Evolutionary conservation across 2,888 invertebrate genomes (phyloP).

Genomic region (Hartigia nigra): DNA sequence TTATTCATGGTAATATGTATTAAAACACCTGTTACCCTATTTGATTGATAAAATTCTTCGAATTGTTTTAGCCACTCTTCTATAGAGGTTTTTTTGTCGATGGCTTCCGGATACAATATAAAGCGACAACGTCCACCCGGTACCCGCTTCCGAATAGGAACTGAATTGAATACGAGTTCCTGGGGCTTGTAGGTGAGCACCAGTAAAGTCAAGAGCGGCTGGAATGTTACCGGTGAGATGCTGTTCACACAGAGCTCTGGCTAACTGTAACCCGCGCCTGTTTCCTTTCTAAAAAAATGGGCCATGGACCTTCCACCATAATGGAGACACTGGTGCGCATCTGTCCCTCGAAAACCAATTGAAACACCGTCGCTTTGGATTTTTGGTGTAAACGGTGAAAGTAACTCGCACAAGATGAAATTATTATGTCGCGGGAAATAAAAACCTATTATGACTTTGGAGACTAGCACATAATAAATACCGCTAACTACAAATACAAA

Average conservation of each 20-base stretch:
- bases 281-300: slow-evolving; percentile 58
- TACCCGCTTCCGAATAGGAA: neutral
- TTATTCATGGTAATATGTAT: neutral
- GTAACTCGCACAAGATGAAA: neutral
- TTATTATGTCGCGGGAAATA: neutral
- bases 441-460: neutral
- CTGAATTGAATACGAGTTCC: neutral
- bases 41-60: neutral
- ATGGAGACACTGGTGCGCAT: slow-evolving; percentile 17
- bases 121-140: neutral
- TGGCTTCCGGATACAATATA: neutral
- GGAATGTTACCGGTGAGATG: slow-evolving; percentile 29
- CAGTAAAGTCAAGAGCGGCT: slow-evolving; percentile 15
- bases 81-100: neutral
- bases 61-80: neutral
- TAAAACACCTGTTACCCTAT: neutral
- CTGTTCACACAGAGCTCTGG: slow-evolving; percentile 27
- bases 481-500: neutral
- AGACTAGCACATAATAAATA: neutral
- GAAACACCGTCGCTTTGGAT: slow-evolving; percentile 12
- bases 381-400: slow-evolving; percentile 23
- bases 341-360: slow-evolving; percentile 25
- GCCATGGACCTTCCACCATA: slow-evolving; percentile 43
- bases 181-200: neutral
- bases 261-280: slow-evolving; percentile 52